Base-by-base conservation (phyloP, 1,140 invertebrate species). In the Aphaenogaster floridana region DNA sequence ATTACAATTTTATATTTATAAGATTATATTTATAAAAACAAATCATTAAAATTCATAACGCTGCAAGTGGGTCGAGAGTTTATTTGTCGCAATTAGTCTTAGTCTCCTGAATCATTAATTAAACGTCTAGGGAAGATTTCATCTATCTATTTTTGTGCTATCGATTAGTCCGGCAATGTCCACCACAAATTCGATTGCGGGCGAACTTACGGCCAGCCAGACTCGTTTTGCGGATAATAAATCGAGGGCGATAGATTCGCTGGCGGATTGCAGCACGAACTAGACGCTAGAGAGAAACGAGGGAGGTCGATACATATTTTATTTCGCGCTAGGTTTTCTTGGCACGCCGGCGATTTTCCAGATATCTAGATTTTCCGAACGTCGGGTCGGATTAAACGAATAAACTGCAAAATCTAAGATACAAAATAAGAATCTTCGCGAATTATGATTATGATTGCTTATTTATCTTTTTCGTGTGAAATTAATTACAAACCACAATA, bases 191-290 rank as follows among this genome's bases (percentile, higher is more conserved):
- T 84, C 69, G 69, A 84, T 71, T 74, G 69, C 80, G 69, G 34
- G 69, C 71, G 42, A 74, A 84, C 68, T 83, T 83, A 83, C 80
- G 80, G 34, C 39, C 68, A 66, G 80, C 52, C 54, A 63, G 68
- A 74, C 68, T 84, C 80, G 80, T 76, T 84, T 84, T 76, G 80
- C 69, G 69, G 80, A 76, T 84, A 74, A 84, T 84, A 84, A 84
- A 84, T 84, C 69, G 80, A 74, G 34, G 80, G 42, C 80, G 80
- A 84, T 84, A 48, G 69, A 84, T 84, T 83, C 42, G 69, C 42
- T 48, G 54, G 80, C 54, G 80, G 80, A 84, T 84, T 84, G 80
- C 69, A 39, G 54, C 80, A 76, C 69, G 80, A 84, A 84, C 69
- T 74, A n/a, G 69, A 72, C 80, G 80, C 69, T 84, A 36, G 69